These are phyloP conservation scores for Matsumyia berberina DNA, from an alignment of 2,888 invertebrate species.

Conservation along the genomic window DNA sequence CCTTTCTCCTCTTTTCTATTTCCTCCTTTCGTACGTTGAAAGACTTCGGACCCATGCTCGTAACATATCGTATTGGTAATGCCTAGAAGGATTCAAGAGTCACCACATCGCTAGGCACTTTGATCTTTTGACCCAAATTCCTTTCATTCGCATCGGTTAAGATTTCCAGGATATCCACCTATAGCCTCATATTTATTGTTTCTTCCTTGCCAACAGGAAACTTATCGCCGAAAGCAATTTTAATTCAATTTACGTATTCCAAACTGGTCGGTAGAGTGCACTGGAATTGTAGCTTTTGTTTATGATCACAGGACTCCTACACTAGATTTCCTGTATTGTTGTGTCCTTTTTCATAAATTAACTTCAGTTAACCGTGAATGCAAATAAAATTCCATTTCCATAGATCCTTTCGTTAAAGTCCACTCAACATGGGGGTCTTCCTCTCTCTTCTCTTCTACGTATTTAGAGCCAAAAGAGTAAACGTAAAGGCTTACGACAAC, in stretches of 20 bases:
- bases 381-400: constrained; percentile 58
- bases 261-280: neutral
- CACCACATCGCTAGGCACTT: no score
- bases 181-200: neutral
- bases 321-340: constrained; percentile 8
- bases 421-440: constrained; percentile 9
- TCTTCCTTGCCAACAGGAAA: neutral
- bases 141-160: neutral
- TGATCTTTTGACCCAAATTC: no score
- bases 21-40: no score
- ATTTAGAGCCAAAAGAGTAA: constrained; percentile 29
- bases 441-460: neutral
- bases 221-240: constrained; percentile 15
- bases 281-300: neutral
- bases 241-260: constrained; percentile 2
- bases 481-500: constrained; percentile 46
- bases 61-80: no score
- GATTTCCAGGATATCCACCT: neutral
- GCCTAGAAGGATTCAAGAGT: no score
- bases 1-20: no score
- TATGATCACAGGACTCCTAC: no score
- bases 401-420: constrained; percentile 40
- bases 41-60: no score
- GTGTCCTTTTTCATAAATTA: constrained; percentile 42
- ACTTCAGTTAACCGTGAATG: constrained; percentile 58